Evolutionary conservation across 2,113 vertebrate genomes (phyloP), one percentile per base, ranked within the genome.

Genomic region (Chamaetylas fuelleborni): DNA sequence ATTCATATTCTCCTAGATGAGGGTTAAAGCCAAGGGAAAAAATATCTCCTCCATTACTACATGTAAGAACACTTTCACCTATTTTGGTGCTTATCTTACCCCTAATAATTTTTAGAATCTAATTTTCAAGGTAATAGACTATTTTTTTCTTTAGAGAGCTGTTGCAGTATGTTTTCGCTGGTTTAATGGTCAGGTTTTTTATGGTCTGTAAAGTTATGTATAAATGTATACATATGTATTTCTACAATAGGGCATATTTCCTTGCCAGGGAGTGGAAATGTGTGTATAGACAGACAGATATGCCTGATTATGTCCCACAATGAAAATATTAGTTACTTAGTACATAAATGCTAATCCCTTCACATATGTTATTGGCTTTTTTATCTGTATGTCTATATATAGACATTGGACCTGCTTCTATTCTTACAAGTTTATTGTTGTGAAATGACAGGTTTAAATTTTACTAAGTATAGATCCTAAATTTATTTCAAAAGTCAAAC

Each of bases 161-260:
- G 16, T 66, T 76, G 18, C 29, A 86, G 29, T 65, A 40, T 45
- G 1, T n/a, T 82, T 74, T 56, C 15, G 1, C 9, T 70, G 5
- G 2, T 70, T 83, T 71, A 47, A 48, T 22, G 5, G 1, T 61
- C 33, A 43, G 9, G 6, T 10, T 43, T 57, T 84, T 81, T 77
- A 67, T 42, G 24, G 22, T 54, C 28, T 14, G 1, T 64, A 67
- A 73, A 33, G 8, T 43, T 66, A 61, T 0, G 0, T n/a, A 24
- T 4, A 56, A 1, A 34, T 40, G 2, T 47, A 6, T 56, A 51
- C 48, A 23, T 29, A 19, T 53, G 5, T 70, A 51, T 51, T n/a
- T 83, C 4, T 53, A 18, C 24, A 61, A 23, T 5, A 43, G 2
- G 2, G 2, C 5, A 34, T 69, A n/a, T 60, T 73, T 78, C 12